phyloP scores from a whole-genome alignment of 2,113 vertebrate species.

The Corythornis cristatus region DNA sequence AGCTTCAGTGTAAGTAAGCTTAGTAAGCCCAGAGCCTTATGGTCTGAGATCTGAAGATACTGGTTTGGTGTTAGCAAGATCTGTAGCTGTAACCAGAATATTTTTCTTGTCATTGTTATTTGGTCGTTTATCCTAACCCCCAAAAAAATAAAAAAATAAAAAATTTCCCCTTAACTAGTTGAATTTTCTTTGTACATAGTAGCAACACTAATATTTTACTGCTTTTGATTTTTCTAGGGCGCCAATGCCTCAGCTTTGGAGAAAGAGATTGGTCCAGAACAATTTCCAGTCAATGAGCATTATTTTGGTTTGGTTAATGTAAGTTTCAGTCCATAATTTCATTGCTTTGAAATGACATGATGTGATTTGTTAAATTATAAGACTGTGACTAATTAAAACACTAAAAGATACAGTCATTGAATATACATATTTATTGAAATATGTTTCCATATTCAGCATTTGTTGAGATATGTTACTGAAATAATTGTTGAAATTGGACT shows the following conservation, averaged over 20 bases:
- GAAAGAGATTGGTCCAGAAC: slow-evolving; percentile 90
- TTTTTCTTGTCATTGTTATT: neutral
- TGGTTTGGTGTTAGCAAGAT: neutral
- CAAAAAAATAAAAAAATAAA: neutral
- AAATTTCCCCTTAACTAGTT: neutral
- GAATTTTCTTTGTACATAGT: neutral
- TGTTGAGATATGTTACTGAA: neutral
- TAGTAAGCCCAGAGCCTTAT: neutral
- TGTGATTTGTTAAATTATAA: neutral
- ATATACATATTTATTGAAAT: neutral
- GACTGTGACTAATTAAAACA: neutral
- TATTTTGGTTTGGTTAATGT: slow-evolving; percentile 89
- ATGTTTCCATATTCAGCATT: neutral
- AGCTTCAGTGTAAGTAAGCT: neutral
- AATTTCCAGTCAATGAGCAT: slow-evolving; percentile 87
- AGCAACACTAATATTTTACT: neutral
- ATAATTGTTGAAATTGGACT: neutral
- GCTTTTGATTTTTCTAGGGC: slow-evolving; percentile 73
- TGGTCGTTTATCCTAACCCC: neutral
- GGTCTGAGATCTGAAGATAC: neutral
- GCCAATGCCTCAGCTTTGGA: slow-evolving; percentile 90
- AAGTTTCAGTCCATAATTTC: slow-evolving; percentile 60
- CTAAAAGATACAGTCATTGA: neutral
- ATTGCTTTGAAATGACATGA: neutral
- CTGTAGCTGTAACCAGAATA: neutral